Evolutionary conservation across 2,888 invertebrate genomes (phyloP).

Genomic region (Zootermopsis nevadensis): DNA sequence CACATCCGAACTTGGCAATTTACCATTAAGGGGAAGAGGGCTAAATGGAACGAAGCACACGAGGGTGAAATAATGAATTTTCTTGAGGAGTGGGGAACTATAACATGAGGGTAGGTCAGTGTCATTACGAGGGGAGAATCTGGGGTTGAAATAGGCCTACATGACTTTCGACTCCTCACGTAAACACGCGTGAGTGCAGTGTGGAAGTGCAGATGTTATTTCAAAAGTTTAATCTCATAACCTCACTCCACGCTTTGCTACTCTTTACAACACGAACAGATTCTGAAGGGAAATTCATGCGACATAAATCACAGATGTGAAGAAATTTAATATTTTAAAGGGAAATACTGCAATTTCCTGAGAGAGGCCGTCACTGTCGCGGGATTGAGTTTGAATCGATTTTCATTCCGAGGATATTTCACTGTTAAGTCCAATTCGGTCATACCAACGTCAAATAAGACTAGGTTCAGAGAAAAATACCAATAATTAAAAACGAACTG

Average conservation of each 20-base stretch:
- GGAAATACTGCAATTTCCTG: conserved; percentile 6
- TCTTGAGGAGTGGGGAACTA: not conserved
- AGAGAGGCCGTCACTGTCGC: not conserved
- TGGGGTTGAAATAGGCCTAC: conserved; percentile 2
- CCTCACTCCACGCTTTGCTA: not conserved
- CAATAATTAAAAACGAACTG: too few species aligned
- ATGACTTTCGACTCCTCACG: conserved; percentile 18
- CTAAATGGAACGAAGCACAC: not conserved
- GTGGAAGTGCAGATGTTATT: not conserved
- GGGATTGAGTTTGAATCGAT: not conserved
- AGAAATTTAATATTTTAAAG: not conserved
- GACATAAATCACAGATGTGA: not conserved
- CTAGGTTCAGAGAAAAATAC: too few species aligned
- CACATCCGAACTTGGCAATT: not conserved
- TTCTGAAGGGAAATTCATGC: not conserved
- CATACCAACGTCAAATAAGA: too few species aligned
- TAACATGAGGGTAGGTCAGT: conserved; percentile 17
- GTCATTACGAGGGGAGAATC: conserved; percentile 2
- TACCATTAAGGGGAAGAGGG: not conserved
- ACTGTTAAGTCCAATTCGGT: too few species aligned
- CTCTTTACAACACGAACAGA: not conserved
- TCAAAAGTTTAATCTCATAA: not conserved
- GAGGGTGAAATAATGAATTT: not conserved
- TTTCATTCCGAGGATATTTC: not conserved
- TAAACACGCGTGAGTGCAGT: not conserved